These are phyloP conservation scores for Drosophila rubida DNA, from an alignment of 2,888 invertebrate species.

Conservation along the genomic window DNA sequence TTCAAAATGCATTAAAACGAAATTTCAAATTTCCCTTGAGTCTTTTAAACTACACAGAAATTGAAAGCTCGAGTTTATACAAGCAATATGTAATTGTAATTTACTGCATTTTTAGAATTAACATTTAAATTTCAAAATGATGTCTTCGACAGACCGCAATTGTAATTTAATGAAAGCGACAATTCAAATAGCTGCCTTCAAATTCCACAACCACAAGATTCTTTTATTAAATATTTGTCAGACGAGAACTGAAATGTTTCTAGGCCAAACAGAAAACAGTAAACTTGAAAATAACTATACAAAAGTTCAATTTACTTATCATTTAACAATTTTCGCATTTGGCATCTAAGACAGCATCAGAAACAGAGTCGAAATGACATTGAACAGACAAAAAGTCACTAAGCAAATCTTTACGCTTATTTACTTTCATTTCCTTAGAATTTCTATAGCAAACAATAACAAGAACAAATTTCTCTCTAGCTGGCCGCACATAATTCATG, in stretches of 20 bases:
- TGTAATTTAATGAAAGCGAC: slow-evolving; percentile 29
- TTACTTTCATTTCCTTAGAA: slow-evolving; percentile 67
- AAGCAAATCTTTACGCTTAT: slow-evolving; percentile 79
- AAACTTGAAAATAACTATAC: slow-evolving; percentile 30
- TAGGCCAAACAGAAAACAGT: slow-evolving; percentile 7
- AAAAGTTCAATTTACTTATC: slow-evolving; percentile 76
- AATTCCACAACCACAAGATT: slow-evolving; percentile 32
- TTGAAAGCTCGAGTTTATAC: slow-evolving; percentile 11
- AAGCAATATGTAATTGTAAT: not conserved
- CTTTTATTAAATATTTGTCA: slow-evolving; percentile 37
- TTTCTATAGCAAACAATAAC: slow-evolving; percentile 60
- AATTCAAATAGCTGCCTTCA: slow-evolving; percentile 23
- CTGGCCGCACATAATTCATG: slow-evolving; percentile 72
- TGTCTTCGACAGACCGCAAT: slow-evolving; percentile 20
- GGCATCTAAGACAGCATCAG: slow-evolving; percentile 12
- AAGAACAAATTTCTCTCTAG: slow-evolving; percentile 34
- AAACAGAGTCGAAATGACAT: not conserved
- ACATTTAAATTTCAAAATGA: slow-evolving; percentile 4
- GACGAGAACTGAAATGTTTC: not conserved
- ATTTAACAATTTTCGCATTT: slow-evolving; percentile 63
- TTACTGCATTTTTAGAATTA: slow-evolving; percentile 17
- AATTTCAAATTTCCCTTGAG: not conserved
- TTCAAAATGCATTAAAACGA: not conserved
- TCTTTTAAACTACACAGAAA: not conserved
- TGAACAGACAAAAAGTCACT: slow-evolving; percentile 33